Conservation (phyloP, 2,888 invertebrate genomes). For the Amiota mariae region DNA sequence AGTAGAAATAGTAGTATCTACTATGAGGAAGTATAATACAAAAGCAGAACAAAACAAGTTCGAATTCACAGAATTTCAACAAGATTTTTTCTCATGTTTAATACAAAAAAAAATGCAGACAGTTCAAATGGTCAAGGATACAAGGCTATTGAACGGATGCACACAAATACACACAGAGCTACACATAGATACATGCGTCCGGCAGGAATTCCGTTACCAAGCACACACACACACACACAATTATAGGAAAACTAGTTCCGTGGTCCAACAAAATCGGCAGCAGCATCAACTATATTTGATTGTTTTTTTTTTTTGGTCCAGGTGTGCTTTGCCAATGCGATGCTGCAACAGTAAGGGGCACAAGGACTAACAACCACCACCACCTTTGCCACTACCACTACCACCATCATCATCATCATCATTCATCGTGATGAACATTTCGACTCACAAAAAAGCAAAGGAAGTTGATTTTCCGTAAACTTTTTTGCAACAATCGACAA, state of each 20-base stretch:
- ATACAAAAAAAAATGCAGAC: conserved; percentile 33
- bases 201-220: conserved; percentile 54
- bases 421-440: conserved; percentile 54
- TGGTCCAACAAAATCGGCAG: conserved; percentile 43
- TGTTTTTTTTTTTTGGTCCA: conserved; percentile 43
- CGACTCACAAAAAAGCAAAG: conserved; percentile 45
- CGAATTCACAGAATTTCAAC: conserved; percentile 43
- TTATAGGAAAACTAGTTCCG: conserved; percentile 5
- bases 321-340: conserved; percentile 53
- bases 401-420: conserved; percentile 43
- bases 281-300: conserved; percentile 52
- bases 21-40: neutral
- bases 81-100: conserved; percentile 53
- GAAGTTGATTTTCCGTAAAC: conserved; percentile 43
- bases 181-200: neutral
- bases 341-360: conserved; percentile 44
- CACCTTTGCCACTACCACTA: conserved; percentile 43
- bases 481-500: conserved; percentile 44
- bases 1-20: too few relatives aligned
- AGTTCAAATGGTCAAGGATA: conserved; percentile 72
- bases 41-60: conserved; percentile 36
- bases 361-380: conserved; percentile 40
- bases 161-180: neutral
- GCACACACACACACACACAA: neutral
- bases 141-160: conserved; percentile 49